Evolutionary conservation across 2,113 vertebrate species (phyloP).

Genomic region (Hyperopisus bebe): DNA sequence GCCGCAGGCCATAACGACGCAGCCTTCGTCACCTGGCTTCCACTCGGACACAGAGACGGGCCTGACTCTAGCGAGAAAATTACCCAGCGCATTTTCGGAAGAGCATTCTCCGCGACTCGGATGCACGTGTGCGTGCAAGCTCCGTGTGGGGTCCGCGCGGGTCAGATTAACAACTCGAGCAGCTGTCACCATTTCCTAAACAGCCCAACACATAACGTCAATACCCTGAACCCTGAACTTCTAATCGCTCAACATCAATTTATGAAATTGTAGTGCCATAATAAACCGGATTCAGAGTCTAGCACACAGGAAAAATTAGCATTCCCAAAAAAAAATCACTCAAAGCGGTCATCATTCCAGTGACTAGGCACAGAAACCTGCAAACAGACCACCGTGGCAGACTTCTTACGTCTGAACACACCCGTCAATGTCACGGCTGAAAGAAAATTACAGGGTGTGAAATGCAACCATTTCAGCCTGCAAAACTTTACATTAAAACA

Average conservation of each 20-base stretch:
- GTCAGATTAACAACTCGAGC: not conserved
- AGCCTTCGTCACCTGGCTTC: slow-evolving; percentile 42
- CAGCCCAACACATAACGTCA: slow-evolving; percentile 23
- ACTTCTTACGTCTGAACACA: not conserved
- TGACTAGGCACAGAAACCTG: not conserved
- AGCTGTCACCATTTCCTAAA: slow-evolving; percentile 26
- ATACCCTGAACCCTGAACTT: slow-evolving; percentile 34
- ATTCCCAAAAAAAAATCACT: not conserved
- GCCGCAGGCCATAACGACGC: slow-evolving; percentile 46
- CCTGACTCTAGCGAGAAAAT: slow-evolving; percentile 48
- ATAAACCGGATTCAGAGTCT: not conserved
- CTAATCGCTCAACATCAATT: slow-evolving; percentile 25
- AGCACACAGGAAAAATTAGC: not conserved
- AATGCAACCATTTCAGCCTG: not conserved
- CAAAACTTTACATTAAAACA: not conserved
- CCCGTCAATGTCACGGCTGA: not conserved
- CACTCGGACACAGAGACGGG: slow-evolving; percentile 41
- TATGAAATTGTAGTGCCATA: not conserved
- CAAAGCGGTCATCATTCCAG: not conserved
- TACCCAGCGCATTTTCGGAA: slow-evolving; percentile 39
- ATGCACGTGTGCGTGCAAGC: not conserved
- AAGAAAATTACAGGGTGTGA: not conserved
- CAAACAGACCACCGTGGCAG: not conserved
- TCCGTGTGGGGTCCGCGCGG: not conserved
- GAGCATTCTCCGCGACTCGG: slow-evolving; percentile 23